These are phyloP conservation scores for Montipora cactus DNA, from an alignment of 64 coral and sea anemone genomes.

Conservation along the genomic window DNA sequence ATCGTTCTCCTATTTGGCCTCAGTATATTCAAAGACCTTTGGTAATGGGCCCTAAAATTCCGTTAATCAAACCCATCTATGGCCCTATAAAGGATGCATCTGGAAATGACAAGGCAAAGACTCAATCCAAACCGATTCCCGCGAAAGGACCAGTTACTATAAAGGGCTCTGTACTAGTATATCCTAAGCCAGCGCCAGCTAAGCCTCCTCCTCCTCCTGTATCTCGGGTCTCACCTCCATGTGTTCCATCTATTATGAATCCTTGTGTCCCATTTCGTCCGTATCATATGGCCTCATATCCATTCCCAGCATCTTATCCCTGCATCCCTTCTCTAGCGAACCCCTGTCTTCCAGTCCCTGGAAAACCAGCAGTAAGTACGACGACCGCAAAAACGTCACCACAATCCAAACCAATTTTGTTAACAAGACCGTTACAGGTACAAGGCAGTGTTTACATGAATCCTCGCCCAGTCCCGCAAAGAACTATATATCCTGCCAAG, in stretches of 20 bases:
- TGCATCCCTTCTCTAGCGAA: slow-evolving; percentile 58
- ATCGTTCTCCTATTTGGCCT: not conserved
- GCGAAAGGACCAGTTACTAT: slow-evolving; percentile 20
- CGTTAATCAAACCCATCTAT: not conserved
- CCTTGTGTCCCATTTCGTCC: slow-evolving; percentile 12
- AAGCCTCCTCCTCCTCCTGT: not conserved
- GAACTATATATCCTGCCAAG: not conserved
- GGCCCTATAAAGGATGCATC: not conserved
- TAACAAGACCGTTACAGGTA: slow-evolving; percentile 40
- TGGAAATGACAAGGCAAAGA: slow-evolving; percentile 12
- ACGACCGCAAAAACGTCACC: not conserved
- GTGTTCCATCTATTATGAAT: slow-evolving; percentile 7
- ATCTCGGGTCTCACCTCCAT: not conserved
- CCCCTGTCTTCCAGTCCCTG: not conserved
- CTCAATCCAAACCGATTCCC: slow-evolving; percentile 3
- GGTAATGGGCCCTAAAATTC: not conserved
- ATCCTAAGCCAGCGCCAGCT: slow-evolving; percentile 9
- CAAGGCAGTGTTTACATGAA: slow-evolving; percentile 28
- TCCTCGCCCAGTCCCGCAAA: not conserved
- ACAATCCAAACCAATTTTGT: slow-evolving; percentile 4
- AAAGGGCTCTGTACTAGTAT: slow-evolving; percentile 9
- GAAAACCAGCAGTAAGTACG: not conserved
- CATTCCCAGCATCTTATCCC: slow-evolving; percentile 1
- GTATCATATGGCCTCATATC: not conserved
- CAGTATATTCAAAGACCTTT: not conserved